A percentile compares a stretch with the other conserved stretches of the same genome.
These are phyloP conservation scores for Drosophila eohydei DNA, from an alignment of 2,888 invertebrate genomes.

Conservation along the genomic window DNA sequence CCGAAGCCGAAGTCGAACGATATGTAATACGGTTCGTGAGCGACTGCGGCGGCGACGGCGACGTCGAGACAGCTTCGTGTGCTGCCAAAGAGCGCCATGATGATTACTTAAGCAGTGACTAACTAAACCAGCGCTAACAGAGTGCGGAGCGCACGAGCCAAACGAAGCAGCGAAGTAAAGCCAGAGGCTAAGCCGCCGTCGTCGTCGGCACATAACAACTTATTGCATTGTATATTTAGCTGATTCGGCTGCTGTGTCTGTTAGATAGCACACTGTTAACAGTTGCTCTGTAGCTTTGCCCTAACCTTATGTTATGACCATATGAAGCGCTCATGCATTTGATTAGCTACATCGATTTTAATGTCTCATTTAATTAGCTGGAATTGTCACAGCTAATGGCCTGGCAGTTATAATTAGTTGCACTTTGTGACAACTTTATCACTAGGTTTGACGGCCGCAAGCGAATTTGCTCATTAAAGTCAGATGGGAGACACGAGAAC, in stretches of 20 bases:
- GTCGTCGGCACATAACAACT: conserved; percentile 11
- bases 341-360: conserved; percentile 33
- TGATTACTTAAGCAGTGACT: conserved; percentile 70
- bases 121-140: conserved; percentile 61
- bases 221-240: conserved; percentile 7
- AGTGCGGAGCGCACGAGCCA: conserved; percentile 59
- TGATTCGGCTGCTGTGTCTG: conserved; percentile 32
- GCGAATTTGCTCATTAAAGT: conserved; percentile 52
- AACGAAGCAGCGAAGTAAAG: conserved; percentile 13
- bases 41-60: conserved; percentile 24
- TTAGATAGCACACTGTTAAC: conserved; percentile 47
- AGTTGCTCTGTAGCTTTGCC: conserved; percentile 28
- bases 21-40: conserved; percentile 58
- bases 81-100: conserved; percentile 63
- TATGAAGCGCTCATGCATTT: conserved; percentile 33
- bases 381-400: conserved; percentile 33
- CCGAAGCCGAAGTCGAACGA: conserved; percentile 60
- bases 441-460: conserved; percentile 30
- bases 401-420: conserved; percentile 34
- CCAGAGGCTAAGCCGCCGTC: conserved; percentile 24
- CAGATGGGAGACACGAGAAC: background rate
- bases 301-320: conserved; percentile 30
- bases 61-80: conserved; percentile 56
- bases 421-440: conserved; percentile 28
- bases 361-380: conserved; percentile 49